A percentile compares a stretch with the other conserved stretches of the same genome.
These are phyloP conservation scores for Cygnus buccinator DNA, from an alignment of 2,113 vertebrate genomes.

Conservation along the genomic window DNA sequence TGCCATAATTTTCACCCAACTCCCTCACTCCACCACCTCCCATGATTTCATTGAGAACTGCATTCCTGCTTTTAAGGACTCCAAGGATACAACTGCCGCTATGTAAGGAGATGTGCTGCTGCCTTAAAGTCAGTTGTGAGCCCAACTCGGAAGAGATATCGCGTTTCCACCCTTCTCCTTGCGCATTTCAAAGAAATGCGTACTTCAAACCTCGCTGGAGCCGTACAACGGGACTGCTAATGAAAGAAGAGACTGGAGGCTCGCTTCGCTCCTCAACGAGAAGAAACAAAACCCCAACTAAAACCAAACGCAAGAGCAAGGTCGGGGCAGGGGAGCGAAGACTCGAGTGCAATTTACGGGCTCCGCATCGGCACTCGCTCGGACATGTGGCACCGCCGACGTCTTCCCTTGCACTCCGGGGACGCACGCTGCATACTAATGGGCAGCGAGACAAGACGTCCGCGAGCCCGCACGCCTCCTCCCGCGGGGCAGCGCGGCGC, in stretches of 20 bases:
- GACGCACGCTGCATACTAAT: conserved; percentile 58
- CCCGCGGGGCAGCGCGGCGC: neutral
- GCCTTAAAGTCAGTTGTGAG: neutral
- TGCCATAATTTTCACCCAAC: neutral
- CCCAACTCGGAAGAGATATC: neutral
- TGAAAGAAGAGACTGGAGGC: accelerated
- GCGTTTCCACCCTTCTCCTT: neutral
- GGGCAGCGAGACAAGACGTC: neutral
- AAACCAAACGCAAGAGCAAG: neutral
- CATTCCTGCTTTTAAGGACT: neutral
- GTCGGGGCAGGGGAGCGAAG: neutral
- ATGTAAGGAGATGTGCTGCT: neutral
- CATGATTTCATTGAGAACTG: neutral
- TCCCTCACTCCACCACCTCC: neutral
- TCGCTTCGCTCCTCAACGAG: too few relatives aligned
- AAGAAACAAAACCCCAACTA: neutral
- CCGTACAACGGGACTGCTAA: neutral
- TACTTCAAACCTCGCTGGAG: neutral
- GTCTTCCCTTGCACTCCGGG: conserved; percentile 7
- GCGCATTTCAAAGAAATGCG: neutral
- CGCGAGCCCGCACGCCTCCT: neutral
- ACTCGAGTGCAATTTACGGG: neutral
- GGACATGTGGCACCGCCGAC: conserved; percentile 50
- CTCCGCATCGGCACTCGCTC: conserved; percentile 39
- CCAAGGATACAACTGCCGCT: neutral